Conservation (phyloP, 2,888 invertebrate genomes). For the Erebia epiphron region DNA sequence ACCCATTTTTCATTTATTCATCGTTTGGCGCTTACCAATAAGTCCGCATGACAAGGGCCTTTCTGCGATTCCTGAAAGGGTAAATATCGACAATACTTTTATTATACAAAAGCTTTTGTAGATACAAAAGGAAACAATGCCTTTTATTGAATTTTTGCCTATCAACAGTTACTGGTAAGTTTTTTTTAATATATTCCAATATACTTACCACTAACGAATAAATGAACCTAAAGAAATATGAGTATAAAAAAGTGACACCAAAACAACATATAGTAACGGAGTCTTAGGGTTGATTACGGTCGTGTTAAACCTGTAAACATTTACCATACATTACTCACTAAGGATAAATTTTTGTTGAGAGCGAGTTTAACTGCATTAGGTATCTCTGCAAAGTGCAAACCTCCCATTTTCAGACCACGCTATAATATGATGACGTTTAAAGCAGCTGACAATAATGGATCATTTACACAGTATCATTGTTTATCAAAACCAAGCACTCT, state of each 20-base stretch:
- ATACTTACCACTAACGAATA: not conserved
- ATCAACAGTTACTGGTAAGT: not conserved
- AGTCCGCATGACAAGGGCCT: constrained; percentile 6
- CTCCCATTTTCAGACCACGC: no score
- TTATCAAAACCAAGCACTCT: constrained; percentile 10
- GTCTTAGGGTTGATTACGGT: no score
- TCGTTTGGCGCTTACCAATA: constrained; percentile 2
- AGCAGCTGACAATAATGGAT: no score
- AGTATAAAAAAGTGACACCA: no score
- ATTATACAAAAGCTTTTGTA: not conserved
- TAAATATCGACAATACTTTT: not conserved
- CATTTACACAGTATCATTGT: not conserved
- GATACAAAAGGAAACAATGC: constrained; percentile 3
- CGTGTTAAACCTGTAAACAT: no score
- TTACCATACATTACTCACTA: no score
- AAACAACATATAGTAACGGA: no score
- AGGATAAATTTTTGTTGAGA: no score
- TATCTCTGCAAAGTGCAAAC: no score
- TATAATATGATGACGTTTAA: not conserved
- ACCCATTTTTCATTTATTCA: not conserved
- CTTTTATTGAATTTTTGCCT: not conserved
- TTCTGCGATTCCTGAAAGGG: constrained; percentile 6
- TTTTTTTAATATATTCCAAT: not conserved
- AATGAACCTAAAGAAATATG: no score
- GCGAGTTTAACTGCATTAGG: no score